Evolutionary conservation across 2,113 vertebrate genomes (phyloP).

Genomic region (Gobiocypris rarus): DNA sequence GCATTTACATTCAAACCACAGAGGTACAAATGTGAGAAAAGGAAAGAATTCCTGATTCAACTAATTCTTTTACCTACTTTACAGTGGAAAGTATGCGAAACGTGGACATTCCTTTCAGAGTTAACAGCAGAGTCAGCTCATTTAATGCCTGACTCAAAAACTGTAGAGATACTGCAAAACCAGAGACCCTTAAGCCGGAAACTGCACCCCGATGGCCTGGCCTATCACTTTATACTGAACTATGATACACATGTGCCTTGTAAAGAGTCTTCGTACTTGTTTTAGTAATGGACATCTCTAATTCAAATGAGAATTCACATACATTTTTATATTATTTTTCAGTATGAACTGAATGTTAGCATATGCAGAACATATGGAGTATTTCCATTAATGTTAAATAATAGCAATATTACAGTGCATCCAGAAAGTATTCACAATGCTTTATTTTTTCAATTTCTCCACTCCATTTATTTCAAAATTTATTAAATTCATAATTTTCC

Average conservation of each 20-base stretch:
- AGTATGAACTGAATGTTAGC: neutral
- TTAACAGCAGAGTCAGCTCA: constrained; percentile 20
- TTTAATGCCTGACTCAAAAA: constrained; percentile 18
- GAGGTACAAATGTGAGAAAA: constrained; percentile 1
- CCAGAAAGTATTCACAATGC: too few relatives aligned
- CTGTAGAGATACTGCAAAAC: neutral
- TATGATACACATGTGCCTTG: neutral
- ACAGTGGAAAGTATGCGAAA: constrained; percentile 29
- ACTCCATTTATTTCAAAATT: too few relatives aligned
- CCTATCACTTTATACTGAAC: neutral
- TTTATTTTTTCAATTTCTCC: too few relatives aligned
- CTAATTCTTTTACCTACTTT: constrained; percentile 36
- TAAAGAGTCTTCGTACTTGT: neutral
- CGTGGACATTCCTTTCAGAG: neutral
- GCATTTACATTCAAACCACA: constrained; percentile 37
- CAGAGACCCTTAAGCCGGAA: neutral
- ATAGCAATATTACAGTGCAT: neutral
- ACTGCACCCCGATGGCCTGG: neutral
- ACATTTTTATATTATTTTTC: neutral
- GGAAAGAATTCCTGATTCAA: constrained; percentile 38
- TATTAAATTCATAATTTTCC: too few relatives aligned
- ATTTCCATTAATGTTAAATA: too few relatives aligned
- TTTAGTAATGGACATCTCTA: neutral
- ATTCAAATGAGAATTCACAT: neutral
- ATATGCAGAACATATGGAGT: too few relatives aligned